These are phyloP conservation scores for Pentamera pediparva DNA, from an alignment of 53 echinoderm and acorn worm genomes.

Conservation along the genomic window DNA sequence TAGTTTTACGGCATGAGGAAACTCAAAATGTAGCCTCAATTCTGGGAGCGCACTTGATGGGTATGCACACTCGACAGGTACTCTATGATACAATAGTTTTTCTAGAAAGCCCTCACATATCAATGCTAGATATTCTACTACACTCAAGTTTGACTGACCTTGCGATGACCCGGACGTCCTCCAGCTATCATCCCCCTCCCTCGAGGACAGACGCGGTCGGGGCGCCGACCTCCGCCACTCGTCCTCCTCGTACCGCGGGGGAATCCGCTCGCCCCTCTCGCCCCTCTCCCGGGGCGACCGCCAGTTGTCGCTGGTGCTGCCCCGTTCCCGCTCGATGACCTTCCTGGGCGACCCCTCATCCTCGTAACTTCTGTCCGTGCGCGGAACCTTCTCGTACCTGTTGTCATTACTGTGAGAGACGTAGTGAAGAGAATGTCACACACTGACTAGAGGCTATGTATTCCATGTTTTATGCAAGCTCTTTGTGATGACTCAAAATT, in stretches of 20 bases:
- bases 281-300: no score
- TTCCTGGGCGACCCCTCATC: slow-evolving; percentile 82
- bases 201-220: slow-evolving; percentile 36
- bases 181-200: slow-evolving; percentile 61
- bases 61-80: no score
- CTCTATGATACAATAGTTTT: no score
- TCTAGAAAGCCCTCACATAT: no score
- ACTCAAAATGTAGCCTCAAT: no score
- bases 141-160: no score
- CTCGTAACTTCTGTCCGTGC: slow-evolving; percentile 65
- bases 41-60: no score
- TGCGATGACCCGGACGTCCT: slow-evolving; percentile 16
- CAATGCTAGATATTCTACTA: no score
- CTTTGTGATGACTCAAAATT: no score
- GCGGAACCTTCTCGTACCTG: slow-evolving; percentile 52
- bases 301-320: slow-evolving; percentile 95
- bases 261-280: slow-evolving; percentile 38
- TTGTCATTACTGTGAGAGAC: slow-evolving; percentile 32
- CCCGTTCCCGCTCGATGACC: slow-evolving; percentile 69
- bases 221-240: slow-evolving; percentile 57
- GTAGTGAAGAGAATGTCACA: neutral
- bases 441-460: no score
- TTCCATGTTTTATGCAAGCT: no score
- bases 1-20: no score
- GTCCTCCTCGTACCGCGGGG: slow-evolving; percentile 39